A percentile compares a stretch with the other conserved stretches of the same genome.
These are phyloP conservation scores for Anseranas semipalmata DNA, from an alignment of 2,113 vertebrate genomes.

Conservation along the genomic window DNA sequence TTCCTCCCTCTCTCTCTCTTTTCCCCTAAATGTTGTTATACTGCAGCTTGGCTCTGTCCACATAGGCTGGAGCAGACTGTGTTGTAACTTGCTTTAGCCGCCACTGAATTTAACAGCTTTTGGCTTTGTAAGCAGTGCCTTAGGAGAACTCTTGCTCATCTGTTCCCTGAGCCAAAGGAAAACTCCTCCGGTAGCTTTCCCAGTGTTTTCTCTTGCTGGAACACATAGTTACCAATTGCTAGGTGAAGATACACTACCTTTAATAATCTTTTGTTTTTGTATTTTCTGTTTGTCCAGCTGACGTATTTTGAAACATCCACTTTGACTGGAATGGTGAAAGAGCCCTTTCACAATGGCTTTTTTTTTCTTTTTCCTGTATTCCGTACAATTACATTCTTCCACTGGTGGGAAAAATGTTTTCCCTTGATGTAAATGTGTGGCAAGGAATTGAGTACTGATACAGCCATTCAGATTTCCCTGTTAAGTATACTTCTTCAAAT, in stretches of 20 bases:
- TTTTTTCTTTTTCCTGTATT: neutral
- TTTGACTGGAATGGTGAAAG: neutral
- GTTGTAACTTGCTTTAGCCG: slow-evolving; percentile 58
- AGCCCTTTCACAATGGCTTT: neutral
- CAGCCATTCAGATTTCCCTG: neutral
- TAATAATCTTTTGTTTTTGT: slow-evolving; percentile 27
- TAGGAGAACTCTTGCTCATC: slow-evolving; percentile 67
- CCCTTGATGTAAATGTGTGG: neutral
- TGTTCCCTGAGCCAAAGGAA: slow-evolving; percentile 59
- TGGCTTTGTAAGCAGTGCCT: slow-evolving; percentile 52
- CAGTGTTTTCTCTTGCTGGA: slow-evolving; percentile 66
- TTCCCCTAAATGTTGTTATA: neutral
- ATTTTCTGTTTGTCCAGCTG: neutral
- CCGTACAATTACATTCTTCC: neutral
- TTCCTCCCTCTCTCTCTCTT: neutral
- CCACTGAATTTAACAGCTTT: slow-evolving; percentile 46
- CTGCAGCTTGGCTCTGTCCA: slow-evolving; percentile 56
- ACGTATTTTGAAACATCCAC: neutral
- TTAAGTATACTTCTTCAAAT: neutral
- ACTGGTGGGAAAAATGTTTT: slow-evolving; percentile 27
- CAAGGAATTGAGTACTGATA: neutral
- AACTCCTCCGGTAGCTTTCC: slow-evolving; percentile 61
- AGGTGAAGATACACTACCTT: slow-evolving; percentile 51
- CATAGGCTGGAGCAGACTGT: slow-evolving; percentile 31
- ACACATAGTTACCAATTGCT: slow-evolving; percentile 38